These are phyloP conservation scores for Scaptomyza flava DNA, from an alignment of 2,888 invertebrate genomes.

Conservation along the genomic window DNA sequence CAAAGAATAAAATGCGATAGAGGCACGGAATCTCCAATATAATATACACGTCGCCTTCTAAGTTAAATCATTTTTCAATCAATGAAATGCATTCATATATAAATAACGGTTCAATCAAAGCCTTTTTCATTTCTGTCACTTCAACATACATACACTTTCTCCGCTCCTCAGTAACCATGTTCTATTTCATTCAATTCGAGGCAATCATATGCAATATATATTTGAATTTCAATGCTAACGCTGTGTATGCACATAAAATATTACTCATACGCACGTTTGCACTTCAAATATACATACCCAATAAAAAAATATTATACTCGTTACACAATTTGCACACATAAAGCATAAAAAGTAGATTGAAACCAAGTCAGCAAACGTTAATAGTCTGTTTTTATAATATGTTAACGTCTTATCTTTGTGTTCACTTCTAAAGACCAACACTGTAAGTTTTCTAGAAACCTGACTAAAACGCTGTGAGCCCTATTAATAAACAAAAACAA, in stretches of 20 bases:
- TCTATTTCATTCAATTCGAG: constrained; percentile 35
- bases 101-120: constrained; percentile 5
- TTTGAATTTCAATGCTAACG: constrained; percentile 37
- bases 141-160: constrained; percentile 5
- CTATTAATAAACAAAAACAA: constrained; percentile 27
- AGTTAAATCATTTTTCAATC: constrained; percentile 38
- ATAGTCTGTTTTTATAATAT: neutral
- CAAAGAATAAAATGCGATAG: no score
- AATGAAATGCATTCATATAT: constrained; percentile 6
- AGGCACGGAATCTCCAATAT: constrained; percentile 9
- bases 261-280: constrained; percentile 60
- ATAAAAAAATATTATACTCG: neutral
- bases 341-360: constrained; percentile 25
- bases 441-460: constrained; percentile 1
- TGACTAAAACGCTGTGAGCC: constrained; percentile 19
- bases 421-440: neutral
- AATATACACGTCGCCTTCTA: constrained; percentile 20
- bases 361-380: constrained; percentile 16
- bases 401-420: no score
- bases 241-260: constrained; percentile 39
- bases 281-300: constrained; percentile 30
- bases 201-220: constrained; percentile 32
- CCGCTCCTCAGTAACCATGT: neutral
- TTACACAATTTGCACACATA: constrained; percentile 38
- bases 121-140: constrained; percentile 12